Evolutionary conservation across 2,113 vertebrate species (phyloP).

Genomic region (Barnardius zonarius): DNA sequence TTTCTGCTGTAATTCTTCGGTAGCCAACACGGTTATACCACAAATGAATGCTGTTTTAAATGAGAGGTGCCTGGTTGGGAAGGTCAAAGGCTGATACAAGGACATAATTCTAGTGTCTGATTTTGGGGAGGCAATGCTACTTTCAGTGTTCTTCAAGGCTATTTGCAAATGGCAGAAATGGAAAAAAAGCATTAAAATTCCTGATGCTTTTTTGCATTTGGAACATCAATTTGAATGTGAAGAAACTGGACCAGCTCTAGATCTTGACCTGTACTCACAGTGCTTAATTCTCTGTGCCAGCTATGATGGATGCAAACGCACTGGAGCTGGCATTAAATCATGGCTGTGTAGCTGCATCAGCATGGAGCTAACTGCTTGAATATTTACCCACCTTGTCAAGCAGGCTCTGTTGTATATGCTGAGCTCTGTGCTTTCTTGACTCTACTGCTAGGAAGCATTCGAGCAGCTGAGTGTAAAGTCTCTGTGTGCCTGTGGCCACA

Average conservation of each 20-base stretch:
- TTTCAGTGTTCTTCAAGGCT: neutral
- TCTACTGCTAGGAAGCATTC: neutral
- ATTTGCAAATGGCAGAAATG: neutral
- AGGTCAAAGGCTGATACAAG: neutral
- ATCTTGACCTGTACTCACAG: conserved; percentile 17
- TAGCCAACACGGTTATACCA: neutral
- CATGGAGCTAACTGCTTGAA: conserved; percentile 15
- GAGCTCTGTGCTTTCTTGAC: conserved; percentile 1
- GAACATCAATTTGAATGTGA: neutral
- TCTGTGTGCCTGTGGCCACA: neutral
- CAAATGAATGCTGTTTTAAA: neutral
- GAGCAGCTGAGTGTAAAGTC: neutral
- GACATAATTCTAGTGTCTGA: neutral
- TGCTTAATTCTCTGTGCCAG: conserved; percentile 12
- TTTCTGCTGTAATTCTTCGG: neutral
- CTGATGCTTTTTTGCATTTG: neutral
- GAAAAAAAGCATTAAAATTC: neutral
- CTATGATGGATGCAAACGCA: neutral
- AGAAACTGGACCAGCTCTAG: neutral
- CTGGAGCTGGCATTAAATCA: neutral
- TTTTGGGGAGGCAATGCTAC: neutral
- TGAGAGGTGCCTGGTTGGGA: fast-evolving
- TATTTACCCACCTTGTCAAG: conserved; percentile 4
- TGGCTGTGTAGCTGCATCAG: neutral
- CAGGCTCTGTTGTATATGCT: neutral